These are phyloP conservation scores for Drosophila ambigua DNA, from an alignment of 1,140 invertebrate species.

Conservation along the genomic window DNA sequence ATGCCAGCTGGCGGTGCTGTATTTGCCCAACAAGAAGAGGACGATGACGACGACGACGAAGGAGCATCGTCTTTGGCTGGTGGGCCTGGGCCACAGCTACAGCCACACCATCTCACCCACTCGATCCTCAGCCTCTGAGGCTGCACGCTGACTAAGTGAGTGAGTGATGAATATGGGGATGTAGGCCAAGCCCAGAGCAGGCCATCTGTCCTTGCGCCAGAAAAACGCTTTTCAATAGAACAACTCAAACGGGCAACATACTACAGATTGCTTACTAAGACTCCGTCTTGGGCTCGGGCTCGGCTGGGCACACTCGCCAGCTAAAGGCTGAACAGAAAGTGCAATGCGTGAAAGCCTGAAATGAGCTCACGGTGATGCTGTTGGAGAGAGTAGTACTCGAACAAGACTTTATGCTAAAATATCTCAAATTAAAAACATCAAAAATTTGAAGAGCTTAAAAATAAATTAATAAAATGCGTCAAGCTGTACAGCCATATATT, in stretches of 20 bases:
- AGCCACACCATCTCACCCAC: background rate
- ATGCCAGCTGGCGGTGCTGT: conserved; percentile 48
- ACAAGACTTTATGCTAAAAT: background rate
- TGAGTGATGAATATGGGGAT: conserved; percentile 42
- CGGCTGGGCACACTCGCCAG: background rate
- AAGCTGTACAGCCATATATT: no score
- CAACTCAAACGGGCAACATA: conserved; percentile 50
- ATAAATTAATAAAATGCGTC: no score
- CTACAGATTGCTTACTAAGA: conserved; percentile 48
- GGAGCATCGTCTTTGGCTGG: conserved; percentile 20
- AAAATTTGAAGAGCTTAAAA: no score
- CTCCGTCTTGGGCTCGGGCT: conserved; percentile 1
- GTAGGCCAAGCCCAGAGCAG: conserved; percentile 56
- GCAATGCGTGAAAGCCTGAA: conserved; percentile 27
- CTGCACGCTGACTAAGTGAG: conserved; percentile 39
- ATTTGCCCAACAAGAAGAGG: conserved; percentile 27
- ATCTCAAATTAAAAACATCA: background rate
- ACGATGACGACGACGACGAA: conserved; percentile 3
- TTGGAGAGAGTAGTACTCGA: background rate
- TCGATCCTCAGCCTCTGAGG: conserved; percentile 31
- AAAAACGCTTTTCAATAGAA: conserved; percentile 67
- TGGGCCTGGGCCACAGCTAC: background rate
- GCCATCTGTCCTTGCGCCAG: conserved; percentile 64
- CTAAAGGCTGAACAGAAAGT: conserved; percentile 9
- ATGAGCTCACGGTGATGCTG: conserved; percentile 7